Evolutionary conservation across 2,888 invertebrate species (phyloP).

Genomic region (Pterostichus niger): DNA sequence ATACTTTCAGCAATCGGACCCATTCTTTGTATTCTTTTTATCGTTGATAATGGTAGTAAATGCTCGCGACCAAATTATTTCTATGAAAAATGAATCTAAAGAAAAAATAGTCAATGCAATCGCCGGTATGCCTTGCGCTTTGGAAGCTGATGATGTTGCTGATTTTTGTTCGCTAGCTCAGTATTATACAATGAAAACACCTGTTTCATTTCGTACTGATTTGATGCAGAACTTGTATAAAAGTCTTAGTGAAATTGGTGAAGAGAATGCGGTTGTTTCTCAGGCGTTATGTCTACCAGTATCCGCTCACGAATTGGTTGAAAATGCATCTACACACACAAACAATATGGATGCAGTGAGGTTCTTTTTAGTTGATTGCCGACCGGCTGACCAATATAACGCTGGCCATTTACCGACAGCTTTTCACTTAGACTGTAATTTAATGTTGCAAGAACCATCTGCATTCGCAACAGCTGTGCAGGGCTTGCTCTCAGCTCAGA

Average conservation of each 20-base stretch:
- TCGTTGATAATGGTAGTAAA: conserved; percentile 97
- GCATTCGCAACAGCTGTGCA: conserved; percentile 97
- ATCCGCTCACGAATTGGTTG: conserved; percentile 95
- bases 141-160: conserved; percentile 96
- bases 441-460: conserved; percentile 97
- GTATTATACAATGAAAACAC: conserved; percentile 96
- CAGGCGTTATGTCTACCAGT: conserved; percentile 96
- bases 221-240: conserved; percentile 82
- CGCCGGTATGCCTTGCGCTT: conserved; percentile 88
- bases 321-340: conserved; percentile 86
- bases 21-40: conserved; percentile 97
- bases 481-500: conserved; percentile 93
- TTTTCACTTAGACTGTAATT: conserved; percentile 97
- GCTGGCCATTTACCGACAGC: conserved; percentile 98
- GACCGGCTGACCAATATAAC: conserved; percentile 98
- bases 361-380: conserved; percentile 98
- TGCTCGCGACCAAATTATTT: conserved; percentile 91
- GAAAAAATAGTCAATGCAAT: conserved; percentile 85
- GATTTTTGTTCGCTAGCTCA: conserved; percentile 98
- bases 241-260: conserved; percentile 70
- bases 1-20: conserved; percentile 97
- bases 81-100: conserved; percentile 86
- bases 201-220: conserved; percentile 94
- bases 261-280: conserved; percentile 70
- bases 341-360: conserved; percentile 82